A percentile compares a stretch with the other conserved stretches of the same genome.
Conservation (phyloP, 2,113 vertebrate species). For the human (Homo sapiens) region DNA sequence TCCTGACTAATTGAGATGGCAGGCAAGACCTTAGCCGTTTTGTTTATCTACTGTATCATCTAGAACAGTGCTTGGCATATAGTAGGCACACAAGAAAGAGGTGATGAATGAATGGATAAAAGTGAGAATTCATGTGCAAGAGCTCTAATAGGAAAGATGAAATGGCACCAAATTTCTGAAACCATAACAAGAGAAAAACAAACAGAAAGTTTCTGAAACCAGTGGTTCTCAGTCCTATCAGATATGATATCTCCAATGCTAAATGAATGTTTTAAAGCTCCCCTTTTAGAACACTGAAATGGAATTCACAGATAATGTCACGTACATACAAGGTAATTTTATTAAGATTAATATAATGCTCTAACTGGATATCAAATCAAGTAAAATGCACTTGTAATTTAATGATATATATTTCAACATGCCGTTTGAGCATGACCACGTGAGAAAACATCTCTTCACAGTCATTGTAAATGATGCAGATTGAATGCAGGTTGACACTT, state of each 20-base stretch:
- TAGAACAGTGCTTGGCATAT: neutral
- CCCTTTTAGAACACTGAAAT: neutral
- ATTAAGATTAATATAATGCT: neutral
- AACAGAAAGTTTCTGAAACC: neutral
- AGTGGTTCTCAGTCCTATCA: accelerated
- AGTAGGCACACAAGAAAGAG: too few species aligned
- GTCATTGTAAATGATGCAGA: too few species aligned
- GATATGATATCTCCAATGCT: neutral
- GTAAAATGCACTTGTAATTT: neutral
- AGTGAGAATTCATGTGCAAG: neutral
- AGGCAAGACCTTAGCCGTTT: neutral
- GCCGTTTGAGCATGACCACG: neutral
- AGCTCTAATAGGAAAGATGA: too few species aligned
- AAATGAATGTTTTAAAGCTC: neutral
- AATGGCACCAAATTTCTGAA: neutral
- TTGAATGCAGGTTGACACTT: neutral
- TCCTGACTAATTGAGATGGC: too few species aligned
- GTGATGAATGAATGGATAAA: accelerated
- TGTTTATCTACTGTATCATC: too few species aligned
- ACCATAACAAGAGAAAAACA: too few species aligned
- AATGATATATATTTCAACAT: neutral
- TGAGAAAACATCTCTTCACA: accelerated
- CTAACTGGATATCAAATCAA: neutral
- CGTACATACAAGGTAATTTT: neutral
- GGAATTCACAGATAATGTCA: neutral